Conservation (phyloP, 2,888 invertebrate genomes). For the Pachliopta kotzebuea region DNA sequence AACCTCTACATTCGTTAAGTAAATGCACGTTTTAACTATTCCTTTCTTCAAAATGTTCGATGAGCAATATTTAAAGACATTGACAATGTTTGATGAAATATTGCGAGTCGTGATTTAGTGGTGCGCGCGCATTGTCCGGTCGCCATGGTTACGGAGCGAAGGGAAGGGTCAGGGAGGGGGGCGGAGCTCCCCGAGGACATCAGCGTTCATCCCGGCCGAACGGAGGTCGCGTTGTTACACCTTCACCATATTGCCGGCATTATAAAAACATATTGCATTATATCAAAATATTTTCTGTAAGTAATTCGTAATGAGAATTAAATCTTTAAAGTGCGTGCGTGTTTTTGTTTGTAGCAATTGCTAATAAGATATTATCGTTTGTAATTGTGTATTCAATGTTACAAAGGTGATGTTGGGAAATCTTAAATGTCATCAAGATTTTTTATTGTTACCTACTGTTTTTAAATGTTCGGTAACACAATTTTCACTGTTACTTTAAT, state of each 20-base stretch:
- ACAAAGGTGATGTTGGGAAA: slow-evolving; percentile 1
- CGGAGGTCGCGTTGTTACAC: slow-evolving; percentile 31
- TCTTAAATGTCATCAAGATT: background rate
- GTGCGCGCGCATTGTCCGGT: slow-evolving; percentile 69
- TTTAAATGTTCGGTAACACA: too few relatives aligned
- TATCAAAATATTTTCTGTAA: slow-evolving; percentile 11
- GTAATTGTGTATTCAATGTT: background rate
- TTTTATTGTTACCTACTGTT: background rate
- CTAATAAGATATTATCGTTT: background rate
- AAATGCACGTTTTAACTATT: slow-evolving; percentile 33
- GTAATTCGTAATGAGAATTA: slow-evolving; percentile 1
- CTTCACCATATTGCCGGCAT: slow-evolving; percentile 22
- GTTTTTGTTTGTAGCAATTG: background rate
- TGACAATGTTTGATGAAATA: slow-evolving; percentile 52
- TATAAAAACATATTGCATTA: slow-evolving; percentile 11
- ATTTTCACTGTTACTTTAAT: too few relatives aligned
- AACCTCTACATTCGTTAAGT: slow-evolving; percentile 22
- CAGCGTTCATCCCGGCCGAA: slow-evolving; percentile 31
- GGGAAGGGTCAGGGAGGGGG: slow-evolving; percentile 31
- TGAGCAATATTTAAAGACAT: slow-evolving; percentile 48
- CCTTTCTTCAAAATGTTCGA: slow-evolving; percentile 33
- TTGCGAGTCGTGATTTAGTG: slow-evolving; percentile 24
- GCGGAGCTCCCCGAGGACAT: slow-evolving; percentile 33
- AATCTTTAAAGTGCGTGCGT: background rate
- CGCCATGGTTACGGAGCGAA: slow-evolving; percentile 53